These are phyloP conservation scores for Apolygus lucorum DNA, from an alignment of 1,140 invertebrate species.

Conservation along the genomic window DNA sequence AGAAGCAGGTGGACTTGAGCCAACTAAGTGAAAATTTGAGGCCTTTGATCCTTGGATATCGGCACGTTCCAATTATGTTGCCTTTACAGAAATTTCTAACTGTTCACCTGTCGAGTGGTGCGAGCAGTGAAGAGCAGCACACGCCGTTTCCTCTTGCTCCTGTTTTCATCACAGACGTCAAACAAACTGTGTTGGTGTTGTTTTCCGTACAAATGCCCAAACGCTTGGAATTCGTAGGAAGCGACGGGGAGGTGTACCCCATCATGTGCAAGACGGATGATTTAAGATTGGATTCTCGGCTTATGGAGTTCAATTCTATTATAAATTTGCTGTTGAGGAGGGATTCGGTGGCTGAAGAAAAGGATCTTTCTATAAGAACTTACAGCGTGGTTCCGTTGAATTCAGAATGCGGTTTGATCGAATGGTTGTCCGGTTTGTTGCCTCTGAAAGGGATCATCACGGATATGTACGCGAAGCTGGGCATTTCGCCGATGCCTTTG, in stretches of 20 bases:
- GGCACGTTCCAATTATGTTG: not conserved
- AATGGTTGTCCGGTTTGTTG: constrained; percentile 86
- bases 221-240: constrained; percentile 71
- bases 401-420: constrained; percentile 88
- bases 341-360: constrained; percentile 71
- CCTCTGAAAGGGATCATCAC: constrained; percentile 64
- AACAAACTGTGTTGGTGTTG: constrained; percentile 68
- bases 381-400: constrained; percentile 89
- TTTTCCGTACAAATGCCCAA: constrained; percentile 79
- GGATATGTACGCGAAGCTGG: constrained; percentile 59
- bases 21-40: not conserved
- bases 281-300: constrained; percentile 83
- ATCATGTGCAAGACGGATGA: constrained; percentile 95
- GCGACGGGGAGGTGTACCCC: constrained; percentile 78
- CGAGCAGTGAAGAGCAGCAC: not conserved
- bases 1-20: not conserved
- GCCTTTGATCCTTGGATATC: not conserved
- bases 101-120: not conserved
- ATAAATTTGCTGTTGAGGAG: constrained; percentile 84
- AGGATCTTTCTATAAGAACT: constrained; percentile 78
- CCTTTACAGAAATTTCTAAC: constrained; percentile 8
- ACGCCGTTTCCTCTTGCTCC: not conserved
- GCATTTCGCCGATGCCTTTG: constrained; percentile 19
- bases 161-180: constrained; percentile 62
- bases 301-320: constrained; percentile 95